Base-by-base conservation (phyloP, 2,888 invertebrate species). In the Ornithoptera alexandrae region DNA sequence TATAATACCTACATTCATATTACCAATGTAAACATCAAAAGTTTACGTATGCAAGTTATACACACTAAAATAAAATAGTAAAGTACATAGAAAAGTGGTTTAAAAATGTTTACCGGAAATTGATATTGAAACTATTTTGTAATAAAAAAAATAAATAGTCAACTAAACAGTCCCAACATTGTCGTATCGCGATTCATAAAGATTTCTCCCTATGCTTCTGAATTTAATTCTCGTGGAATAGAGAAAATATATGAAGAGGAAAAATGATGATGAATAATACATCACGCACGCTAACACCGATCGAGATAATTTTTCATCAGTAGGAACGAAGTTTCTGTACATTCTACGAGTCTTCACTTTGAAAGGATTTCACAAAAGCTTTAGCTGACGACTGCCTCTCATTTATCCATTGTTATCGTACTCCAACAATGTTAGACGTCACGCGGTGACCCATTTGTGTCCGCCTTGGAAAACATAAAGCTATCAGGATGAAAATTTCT, bases 331-430 rank as follows among this genome's bases (percentile, higher is more conserved):
- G 57, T 57, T 57, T 57, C 20, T 20, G 57, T 57, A 18, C 18
- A 57, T 57, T n/a, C 15, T 59, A 60, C 36, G 59, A 53, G 64
- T 12, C 20, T 50, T 58, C 58, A 62, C 63, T 24, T 59, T 36
- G 36, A 39, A 68, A 68, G 63, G 58, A 64, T 59, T 22, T 30
- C 58, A 62, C 62, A 68, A 22, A 58, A 39, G 63, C 20, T 8
- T 42, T 82, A 22, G 42, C 30, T 24, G 84, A 85, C 87, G 84
- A 81, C 85, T 81, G 84, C 36, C 81, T 81, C 85, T 77, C 83
- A 82, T 87, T 85, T 81, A 75, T 76, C 86, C 77, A 86, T 88
- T 88, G 87, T 87, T 81, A 79, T 74, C 73, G 72, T 74, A 74
- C 73, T 73, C 74, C 78, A 79, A 84, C 81, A 82, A 84, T 82